phyloP scores from a whole-genome alignment of 2,888 invertebrate genomes.

The Dolichomitus sp. region DNA sequence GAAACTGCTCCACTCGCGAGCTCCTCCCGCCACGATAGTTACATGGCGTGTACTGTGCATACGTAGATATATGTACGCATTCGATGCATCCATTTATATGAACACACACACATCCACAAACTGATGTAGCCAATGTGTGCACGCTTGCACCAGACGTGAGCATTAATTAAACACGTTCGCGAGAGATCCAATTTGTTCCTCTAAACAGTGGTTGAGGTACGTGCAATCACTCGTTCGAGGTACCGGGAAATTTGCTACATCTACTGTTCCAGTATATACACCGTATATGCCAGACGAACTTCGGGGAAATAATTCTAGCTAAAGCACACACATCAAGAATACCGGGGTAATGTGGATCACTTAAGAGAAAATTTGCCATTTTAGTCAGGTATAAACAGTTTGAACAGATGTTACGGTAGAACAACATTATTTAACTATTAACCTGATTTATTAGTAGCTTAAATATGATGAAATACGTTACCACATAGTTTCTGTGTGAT shows the following conservation, averaged over 20 bases:
- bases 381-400: background rate
- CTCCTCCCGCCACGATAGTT: constrained; percentile 14
- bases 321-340: constrained; percentile 9
- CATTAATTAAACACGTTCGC: constrained; percentile 59
- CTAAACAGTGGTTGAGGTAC: constrained; percentile 63
- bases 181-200: constrained; percentile 63
- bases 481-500: background rate
- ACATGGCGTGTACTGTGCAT: constrained; percentile 18
- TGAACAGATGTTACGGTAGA: background rate
- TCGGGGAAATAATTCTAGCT: constrained; percentile 8
- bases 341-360: background rate
- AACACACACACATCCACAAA: background rate
- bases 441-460: background rate
- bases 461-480: background rate
- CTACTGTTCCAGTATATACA: constrained; percentile 12
- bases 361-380: constrained; percentile 8
- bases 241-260: constrained; percentile 52
- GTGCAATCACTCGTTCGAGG: constrained; percentile 46
- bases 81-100: constrained; percentile 1
- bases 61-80: constrained; percentile 14
- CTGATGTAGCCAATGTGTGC: constrained; percentile 1
- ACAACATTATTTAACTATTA: background rate
- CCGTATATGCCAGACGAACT: background rate
- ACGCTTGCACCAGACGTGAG: constrained; percentile 22
- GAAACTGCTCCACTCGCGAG: constrained; percentile 44